Percentiles rank a stretch among this genome's conserved stretches.
phyloP scores from a whole-genome alignment of 2,113 vertebrate species.

The human region DNA sequence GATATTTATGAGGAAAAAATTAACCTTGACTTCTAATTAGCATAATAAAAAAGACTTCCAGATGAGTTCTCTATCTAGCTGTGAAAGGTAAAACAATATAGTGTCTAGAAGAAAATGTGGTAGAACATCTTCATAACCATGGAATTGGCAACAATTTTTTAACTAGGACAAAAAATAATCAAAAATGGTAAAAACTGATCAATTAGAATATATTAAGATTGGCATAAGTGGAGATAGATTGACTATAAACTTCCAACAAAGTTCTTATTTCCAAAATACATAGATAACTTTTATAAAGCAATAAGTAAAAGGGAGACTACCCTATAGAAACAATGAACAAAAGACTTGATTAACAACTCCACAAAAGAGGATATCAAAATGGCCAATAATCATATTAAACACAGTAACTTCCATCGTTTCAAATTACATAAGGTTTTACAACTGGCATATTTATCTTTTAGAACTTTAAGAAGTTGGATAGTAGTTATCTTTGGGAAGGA shows the following conservation, averaged over 20 bases:
- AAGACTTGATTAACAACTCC: neutral
- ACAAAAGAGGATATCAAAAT: neutral
- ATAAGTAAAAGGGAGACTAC: neutral
- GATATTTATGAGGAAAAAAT: neutral
- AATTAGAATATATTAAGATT: constrained; percentile 32
- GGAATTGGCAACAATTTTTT: neutral
- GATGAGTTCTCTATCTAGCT: neutral
- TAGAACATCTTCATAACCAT: constrained; percentile 19
- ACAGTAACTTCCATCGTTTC: neutral
- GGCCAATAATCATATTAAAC: neutral
- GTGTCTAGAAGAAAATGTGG: neutral
- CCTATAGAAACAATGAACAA: neutral
- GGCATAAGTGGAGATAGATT: neutral
- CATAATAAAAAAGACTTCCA: neutral
- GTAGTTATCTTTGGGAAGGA: neutral
- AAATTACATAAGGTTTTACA: constrained; percentile 5
- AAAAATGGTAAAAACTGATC: neutral
- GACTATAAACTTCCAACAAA: neutral
- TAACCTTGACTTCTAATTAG: neutral
- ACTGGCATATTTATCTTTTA: constrained; percentile 13
- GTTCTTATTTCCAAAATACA: neutral
- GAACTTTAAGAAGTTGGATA: neutral
- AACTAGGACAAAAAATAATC: neutral
- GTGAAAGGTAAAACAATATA: neutral
- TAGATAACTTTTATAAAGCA: neutral